A percentile compares a stretch with the other conserved stretches of the same genome.
Evolutionary conservation across 2,797 vertebrate species (phyloP).

Genomic region (Euphonia xanthogaster): DNA sequence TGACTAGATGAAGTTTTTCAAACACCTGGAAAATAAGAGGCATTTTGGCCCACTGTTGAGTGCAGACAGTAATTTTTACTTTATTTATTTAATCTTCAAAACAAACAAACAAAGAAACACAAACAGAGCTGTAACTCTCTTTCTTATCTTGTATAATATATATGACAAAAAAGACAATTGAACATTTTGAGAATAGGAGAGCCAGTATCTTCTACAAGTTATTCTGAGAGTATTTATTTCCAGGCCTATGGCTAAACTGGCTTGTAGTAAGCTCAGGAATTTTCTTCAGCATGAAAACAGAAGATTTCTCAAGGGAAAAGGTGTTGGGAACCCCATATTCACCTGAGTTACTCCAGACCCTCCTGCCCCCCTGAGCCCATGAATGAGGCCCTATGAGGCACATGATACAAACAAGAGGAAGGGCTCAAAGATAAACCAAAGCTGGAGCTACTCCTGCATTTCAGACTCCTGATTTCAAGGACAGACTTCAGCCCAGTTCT

Average conservation of each 20-base stretch:
- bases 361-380: neutral
- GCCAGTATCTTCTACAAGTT: neutral
- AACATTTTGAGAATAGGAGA: neutral
- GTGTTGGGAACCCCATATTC: neutral
- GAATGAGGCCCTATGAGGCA: neutral
- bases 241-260: neutral
- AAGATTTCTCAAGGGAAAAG: neutral
- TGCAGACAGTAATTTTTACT: neutral
- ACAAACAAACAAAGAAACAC: neutral
- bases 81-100: neutral
- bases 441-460: neutral
- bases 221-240: neutral
- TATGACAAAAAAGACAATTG: neutral
- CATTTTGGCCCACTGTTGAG: neutral
- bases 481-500: neutral
- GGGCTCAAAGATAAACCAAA: neutral
- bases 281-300: neutral
- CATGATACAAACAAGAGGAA: neutral
- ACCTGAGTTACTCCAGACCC: neutral
- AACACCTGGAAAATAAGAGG: conserved; percentile 83
- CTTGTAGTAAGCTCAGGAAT: neutral
- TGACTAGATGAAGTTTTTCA: conserved; percentile 86
- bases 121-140: neutral
- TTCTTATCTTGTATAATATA: neutral
- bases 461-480: neutral